Conservation (phyloP, 2,888 invertebrate genomes). For the Stenodera caucasica region DNA sequence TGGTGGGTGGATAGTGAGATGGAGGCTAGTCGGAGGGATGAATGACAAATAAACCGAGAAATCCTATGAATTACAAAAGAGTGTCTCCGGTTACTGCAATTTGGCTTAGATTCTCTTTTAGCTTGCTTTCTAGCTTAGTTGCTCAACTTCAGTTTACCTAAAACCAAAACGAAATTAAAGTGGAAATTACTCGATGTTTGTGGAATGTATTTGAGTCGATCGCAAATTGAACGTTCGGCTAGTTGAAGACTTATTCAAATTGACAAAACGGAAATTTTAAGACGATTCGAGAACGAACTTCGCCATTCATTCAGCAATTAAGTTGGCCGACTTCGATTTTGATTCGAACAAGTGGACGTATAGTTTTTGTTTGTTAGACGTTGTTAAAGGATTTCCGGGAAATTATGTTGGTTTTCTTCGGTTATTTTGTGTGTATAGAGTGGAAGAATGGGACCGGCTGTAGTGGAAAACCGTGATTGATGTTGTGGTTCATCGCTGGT, state of each 20-base stretch:
- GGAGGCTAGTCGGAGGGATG: conserved; percentile 52
- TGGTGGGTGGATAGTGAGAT: conserved; percentile 32
- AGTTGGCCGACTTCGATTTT: too few species aligned
- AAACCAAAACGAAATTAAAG: conserved; percentile 49
- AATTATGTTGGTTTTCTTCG: conserved; percentile 1
- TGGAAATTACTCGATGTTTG: conserved; percentile 45
- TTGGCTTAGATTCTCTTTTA: conserved; percentile 45
- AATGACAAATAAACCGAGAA: conserved; percentile 57
- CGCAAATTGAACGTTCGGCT: background rate
- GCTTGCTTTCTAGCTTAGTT: background rate
- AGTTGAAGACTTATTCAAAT: background rate
- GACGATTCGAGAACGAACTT: background rate
- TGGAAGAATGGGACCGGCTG: conserved; percentile 25
- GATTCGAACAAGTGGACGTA: too few species aligned
- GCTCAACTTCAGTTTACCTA: conserved; percentile 41
- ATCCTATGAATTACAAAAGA: conserved; percentile 58
- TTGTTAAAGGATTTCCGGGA: background rate
- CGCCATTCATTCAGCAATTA: too few species aligned
- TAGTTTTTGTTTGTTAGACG: background rate
- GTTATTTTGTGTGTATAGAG: background rate
- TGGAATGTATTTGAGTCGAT: conserved; percentile 37
- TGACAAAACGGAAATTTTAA: background rate
- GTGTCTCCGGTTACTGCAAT: conserved; percentile 54
- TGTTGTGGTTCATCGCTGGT: conserved; percentile 43
- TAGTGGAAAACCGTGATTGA: conserved; percentile 42